phyloP scores from a whole-genome alignment of 2,113 vertebrate genomes.

The Ochotona princeps region DNA sequence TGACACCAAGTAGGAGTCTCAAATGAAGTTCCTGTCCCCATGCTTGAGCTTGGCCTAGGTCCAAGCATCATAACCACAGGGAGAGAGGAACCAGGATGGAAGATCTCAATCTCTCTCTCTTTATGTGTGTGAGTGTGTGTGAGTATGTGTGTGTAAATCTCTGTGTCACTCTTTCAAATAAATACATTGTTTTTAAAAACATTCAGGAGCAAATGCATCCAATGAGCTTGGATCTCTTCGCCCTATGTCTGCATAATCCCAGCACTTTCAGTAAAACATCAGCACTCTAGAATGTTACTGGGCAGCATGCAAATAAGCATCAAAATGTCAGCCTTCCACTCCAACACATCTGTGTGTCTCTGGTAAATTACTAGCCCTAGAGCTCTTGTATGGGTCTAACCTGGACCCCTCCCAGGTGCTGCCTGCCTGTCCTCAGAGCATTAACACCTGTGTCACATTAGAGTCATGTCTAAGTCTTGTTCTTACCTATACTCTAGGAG shows the following conservation, averaged over 20 bases:
- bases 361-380: neutral
- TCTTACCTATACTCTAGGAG: neutral
- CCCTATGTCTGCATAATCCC: neutral
- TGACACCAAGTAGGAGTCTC: no score
- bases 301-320: rapidly evolving
- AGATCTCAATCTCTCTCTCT: no score
- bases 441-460: neutral
- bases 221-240: neutral
- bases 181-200: no score
- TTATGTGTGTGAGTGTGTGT: no score
- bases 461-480: neutral
- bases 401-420: neutral
- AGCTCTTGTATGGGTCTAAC: neutral
- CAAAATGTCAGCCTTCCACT: neutral
- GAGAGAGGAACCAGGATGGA: no score
- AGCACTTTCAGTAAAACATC: neutral
- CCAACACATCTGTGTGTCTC: neutral
- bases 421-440: neutral
- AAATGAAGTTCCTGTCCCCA: no score
- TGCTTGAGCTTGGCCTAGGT: no score
- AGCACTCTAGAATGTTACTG: neutral
- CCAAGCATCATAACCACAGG: no score
- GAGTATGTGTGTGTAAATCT: no score
- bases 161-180: no score
- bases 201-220: neutral